Percentiles rank a stretch among this genome's conserved stretches.
Evolutionary conservation across 1,140 invertebrate species (phyloP).

Genomic region (Saccostrea cuccullata): DNA sequence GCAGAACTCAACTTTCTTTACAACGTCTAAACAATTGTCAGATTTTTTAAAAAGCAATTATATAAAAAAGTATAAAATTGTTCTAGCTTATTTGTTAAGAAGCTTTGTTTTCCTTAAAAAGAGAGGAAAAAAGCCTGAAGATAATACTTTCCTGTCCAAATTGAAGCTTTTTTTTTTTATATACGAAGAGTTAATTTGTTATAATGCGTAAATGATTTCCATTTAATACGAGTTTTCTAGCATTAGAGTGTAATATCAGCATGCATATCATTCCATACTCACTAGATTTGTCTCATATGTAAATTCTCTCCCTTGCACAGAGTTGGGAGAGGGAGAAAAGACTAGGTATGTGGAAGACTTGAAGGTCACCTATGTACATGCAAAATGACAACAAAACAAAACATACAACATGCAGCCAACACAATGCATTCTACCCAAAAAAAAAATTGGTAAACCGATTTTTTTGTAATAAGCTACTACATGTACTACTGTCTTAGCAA

Average conservation of each 20-base stretch:
- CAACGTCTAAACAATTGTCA: neutral
- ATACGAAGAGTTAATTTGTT: neutral
- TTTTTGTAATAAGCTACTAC: too few relatives aligned
- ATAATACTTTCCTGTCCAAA: too few relatives aligned
- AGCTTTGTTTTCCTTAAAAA: too few relatives aligned
- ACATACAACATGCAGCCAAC: neutral
- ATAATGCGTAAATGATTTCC: neutral
- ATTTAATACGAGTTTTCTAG: neutral
- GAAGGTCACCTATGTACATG: slow-evolving; percentile 17
- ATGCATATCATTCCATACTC: neutral
- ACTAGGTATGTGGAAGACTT: slow-evolving; percentile 22
- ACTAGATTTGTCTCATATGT: neutral
- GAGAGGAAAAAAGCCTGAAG: too few relatives aligned
- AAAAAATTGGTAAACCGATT: too few relatives aligned
- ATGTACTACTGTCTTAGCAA: too few relatives aligned
- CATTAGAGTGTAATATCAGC: neutral
- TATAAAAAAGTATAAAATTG: too few relatives aligned
- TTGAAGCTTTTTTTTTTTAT: too few relatives aligned
- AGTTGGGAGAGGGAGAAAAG: neutral
- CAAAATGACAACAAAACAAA: slow-evolving; percentile 7
- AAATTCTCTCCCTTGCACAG: neutral
- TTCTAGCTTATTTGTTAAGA: too few relatives aligned
- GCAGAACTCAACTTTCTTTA: neutral
- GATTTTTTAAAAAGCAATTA: neutral
- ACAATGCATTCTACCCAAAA: neutral